Evolutionary conservation across 2,113 vertebrate genomes (phyloP), one percentile per base, ranked within the genome.

Genomic region (Donacobius atricapilla): DNA sequence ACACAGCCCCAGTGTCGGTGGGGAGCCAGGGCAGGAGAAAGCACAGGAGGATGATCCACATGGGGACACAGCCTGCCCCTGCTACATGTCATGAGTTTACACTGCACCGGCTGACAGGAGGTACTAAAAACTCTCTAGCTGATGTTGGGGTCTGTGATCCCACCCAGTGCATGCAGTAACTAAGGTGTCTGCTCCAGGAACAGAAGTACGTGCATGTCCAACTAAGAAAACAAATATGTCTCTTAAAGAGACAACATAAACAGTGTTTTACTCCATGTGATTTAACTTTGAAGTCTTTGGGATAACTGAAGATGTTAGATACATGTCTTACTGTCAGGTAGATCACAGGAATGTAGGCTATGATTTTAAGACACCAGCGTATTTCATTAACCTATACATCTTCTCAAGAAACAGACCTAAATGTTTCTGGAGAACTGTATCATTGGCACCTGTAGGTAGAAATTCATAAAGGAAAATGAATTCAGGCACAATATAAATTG

Each of bases 1-100:
- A 35, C 70, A 44, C 21, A 54, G 21, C 47, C 18, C 37, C 21
- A 12, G 0, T 3, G 20, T 5, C 0, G 0, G 10, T 21, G 37
- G 44, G 60, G 47, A 22, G 7, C 19, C 51, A 80, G 39, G 39
- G 69, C 61, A 85, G 48, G 30, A 76, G 65, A 44, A 33, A 58
- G 20, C 1, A 16, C 37, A 44, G 72, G n/a, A 64, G 15, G 51
- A 40, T 39, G 47, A 64, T 15, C 72, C 50, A 45, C 23, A 8
- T 1, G 19, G 58, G 30, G 68, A 47, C 44, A 50, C 28, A 44
- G n/a, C 45, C n/a, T 50, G 33, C 3, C 30, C 17, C 60, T 83
- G 63, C 22, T 33, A 7, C 45, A 45, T 45, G 40, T 15, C 39
- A 47, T 0, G 1, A 39, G 20, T 69, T 89, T 80, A 5, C 45